A percentile compares a stretch with the other conserved stretches of the same genome.
Conservation (phyloP, 2,113 vertebrate species). For the Columba janthina region DNA sequence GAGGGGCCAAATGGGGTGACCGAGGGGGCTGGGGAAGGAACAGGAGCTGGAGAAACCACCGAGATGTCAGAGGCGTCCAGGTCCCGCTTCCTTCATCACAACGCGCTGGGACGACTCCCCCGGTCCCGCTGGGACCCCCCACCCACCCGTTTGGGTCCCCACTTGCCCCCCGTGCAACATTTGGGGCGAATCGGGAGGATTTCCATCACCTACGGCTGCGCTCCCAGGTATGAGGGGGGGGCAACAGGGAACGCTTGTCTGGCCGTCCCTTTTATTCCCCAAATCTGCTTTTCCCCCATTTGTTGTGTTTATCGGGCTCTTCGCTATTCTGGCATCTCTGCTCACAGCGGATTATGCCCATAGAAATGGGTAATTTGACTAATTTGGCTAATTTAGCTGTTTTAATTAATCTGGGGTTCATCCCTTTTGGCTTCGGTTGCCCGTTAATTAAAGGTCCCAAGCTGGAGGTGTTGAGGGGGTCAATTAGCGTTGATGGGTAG, state of each 20-base stretch:
- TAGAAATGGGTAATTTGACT: background rate
- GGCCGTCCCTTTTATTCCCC: background rate
- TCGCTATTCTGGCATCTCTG: background rate
- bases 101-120: fast-evolving
- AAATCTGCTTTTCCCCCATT: too few species aligned
- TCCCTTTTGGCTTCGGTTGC: background rate
- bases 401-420: background rate
- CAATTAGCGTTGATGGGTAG: background rate
- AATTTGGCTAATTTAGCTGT: too few species aligned
- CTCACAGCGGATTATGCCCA: fast-evolving
- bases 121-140: background rate
- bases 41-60: background rate
- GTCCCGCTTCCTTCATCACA: background rate
- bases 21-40: background rate
- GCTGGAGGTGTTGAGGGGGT: background rate
- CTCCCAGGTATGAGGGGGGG: background rate
- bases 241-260: background rate
- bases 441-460: background rate
- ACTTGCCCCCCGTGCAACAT: fast-evolving
- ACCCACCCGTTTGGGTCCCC: background rate
- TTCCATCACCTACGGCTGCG: background rate
- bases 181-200: background rate
- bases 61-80: background rate
- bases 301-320: too few species aligned
- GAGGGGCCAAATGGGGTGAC: background rate